Conservation (phyloP, 2,888 invertebrate genomes). For the Punctoribates punctum region DNA sequence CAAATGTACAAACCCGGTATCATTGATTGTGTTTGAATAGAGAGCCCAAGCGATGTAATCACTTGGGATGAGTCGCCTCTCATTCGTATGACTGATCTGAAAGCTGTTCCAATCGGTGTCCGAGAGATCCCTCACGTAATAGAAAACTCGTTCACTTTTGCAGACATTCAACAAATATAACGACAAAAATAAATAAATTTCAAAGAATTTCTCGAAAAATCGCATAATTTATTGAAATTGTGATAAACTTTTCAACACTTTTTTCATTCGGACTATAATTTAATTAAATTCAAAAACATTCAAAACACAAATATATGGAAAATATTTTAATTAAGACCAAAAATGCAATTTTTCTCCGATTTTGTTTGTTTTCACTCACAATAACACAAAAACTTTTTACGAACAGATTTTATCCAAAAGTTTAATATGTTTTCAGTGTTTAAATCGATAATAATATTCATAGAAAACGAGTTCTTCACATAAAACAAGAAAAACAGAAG, state of each 20-base stretch:
- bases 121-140: slow-evolving; percentile 19
- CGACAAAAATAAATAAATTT: background rate
- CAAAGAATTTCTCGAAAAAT: background rate
- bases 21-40: slow-evolving; percentile 47
- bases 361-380: background rate
- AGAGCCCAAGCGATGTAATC: slow-evolving; percentile 23
- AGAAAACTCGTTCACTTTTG: background rate
- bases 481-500: background rate
- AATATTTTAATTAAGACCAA: background rate
- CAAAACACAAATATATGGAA: background rate
- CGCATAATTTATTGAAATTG: too few relatives aligned
- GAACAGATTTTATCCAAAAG: background rate
- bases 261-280: too few relatives aligned
- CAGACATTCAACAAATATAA: background rate
- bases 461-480: background rate
- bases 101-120: background rate
- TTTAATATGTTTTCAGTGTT: background rate
- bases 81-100: background rate
- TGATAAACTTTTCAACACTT: too few relatives aligned
- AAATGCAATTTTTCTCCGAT: background rate
- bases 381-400: background rate
- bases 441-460: background rate
- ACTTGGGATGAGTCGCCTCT: background rate
- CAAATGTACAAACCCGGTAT: slow-evolving; percentile 68
- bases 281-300: background rate